Base-by-base conservation (phyloP, 2,113 vertebrate genomes). In the Cariama cristata region DNA sequence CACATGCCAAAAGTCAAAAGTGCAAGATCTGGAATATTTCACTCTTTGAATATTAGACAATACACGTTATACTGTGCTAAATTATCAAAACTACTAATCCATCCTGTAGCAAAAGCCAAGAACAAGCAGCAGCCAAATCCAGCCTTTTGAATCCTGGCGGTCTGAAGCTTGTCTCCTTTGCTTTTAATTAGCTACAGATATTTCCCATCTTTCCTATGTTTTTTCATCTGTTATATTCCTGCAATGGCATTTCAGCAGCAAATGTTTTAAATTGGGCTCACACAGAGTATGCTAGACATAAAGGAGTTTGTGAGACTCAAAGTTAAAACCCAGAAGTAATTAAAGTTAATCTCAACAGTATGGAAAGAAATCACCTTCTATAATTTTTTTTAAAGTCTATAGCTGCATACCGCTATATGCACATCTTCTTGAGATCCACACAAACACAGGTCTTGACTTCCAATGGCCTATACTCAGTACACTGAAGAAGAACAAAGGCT, bases 1-100 rank as follows among this genome's bases (percentile, higher is more conserved):
- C 69, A 69, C 27, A 79, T 82, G 80, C 66, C 84, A 91, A 49
- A 94, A 87, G 90, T 86, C 88, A 85, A 55, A 90, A 94, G 89
- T 53, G 58, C 86, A 85, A 87, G 53, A 80, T 96, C 91, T 95
- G 95, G 89, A 88, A 50, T 58, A 91, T 69, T 90, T 95, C 74
- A 91, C 22, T 22, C 64, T 79, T 62, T 81, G 66, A 84, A 89
- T 94, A 95, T 85, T 85, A 82, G 73, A 88, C 45, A 66, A 76
- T 88, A 66, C n/a, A 79, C 9, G 10, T 88, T 94, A 76, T 12
- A 83, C 44, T 86, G 50, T n/a, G 28, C 47, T 86, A 60, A 92
- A 87, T 74, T 94, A 95, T 87, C 68, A 94, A 75, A 95, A 81
- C 68, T 89, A 82, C 74, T 81, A 89, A 96, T 62, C 79, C 23